phyloP scores from a whole-genome alignment of 37 sponge, comb jelly and placozoan species.

The Tethya wilhelma region DNA sequence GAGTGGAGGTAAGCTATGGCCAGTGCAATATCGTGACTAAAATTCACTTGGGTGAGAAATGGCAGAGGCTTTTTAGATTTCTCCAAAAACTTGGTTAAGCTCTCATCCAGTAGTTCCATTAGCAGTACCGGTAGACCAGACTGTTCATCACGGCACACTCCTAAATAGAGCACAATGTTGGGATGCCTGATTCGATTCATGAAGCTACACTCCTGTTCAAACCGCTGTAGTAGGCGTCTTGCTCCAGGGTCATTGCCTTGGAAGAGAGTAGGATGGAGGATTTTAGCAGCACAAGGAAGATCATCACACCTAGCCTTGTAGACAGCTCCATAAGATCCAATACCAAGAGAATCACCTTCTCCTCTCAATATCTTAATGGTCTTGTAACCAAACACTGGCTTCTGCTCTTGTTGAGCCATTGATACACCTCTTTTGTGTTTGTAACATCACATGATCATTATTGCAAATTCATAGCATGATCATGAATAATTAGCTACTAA shows the following conservation, averaged over 20 bases:
- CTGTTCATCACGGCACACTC: neutral
- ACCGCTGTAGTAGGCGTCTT: neutral
- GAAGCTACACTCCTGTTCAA: slow-evolving; percentile 13
- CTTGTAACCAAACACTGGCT: too few species aligned
- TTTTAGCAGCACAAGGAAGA: slow-evolving; percentile 22
- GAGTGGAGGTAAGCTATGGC: slow-evolving; percentile 45
- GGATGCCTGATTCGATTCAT: neutral
- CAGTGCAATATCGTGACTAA: slow-evolving; percentile 34
- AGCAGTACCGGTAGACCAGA: neutral
- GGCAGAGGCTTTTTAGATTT: too few species aligned
- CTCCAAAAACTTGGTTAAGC: neutral
- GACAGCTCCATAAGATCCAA: slow-evolving; percentile 26
- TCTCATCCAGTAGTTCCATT: slow-evolving; percentile 6
- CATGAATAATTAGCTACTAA: too few species aligned
- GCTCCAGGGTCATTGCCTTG: neutral
- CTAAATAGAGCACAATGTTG: neutral
- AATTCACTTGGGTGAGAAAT: slow-evolving; percentile 19
- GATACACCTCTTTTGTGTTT: too few species aligned
- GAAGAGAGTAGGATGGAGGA: slow-evolving; percentile 18
- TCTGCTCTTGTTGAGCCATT: too few species aligned
- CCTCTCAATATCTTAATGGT: too few species aligned
- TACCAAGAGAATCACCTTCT: slow-evolving; percentile 18
- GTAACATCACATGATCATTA: too few species aligned
- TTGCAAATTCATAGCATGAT: too few species aligned
- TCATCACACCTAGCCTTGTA: slow-evolving; percentile 33